phyloP scores from a whole-genome alignment of 2,797 vertebrate species.

The Pygocentrus nattereri region DNA sequence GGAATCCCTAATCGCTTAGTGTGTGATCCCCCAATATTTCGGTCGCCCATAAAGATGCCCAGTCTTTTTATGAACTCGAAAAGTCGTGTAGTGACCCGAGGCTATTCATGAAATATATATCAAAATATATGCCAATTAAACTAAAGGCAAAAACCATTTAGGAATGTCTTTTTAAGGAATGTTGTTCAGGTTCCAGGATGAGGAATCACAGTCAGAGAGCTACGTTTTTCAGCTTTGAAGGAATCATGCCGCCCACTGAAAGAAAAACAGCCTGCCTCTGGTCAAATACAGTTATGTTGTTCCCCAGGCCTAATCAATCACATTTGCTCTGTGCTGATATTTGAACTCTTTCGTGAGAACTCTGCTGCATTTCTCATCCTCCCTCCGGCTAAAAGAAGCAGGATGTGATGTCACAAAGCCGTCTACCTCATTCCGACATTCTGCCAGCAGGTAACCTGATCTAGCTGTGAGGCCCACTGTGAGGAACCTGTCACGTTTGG shows the following conservation, averaged over 20 bases:
- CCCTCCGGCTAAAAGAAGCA: constrained; percentile 24
- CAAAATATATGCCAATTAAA: no score
- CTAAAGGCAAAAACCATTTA: no score
- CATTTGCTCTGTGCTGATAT: constrained; percentile 18
- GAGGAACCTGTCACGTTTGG: constrained; percentile 52
- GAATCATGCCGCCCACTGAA: background rate
- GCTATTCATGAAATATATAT: no score
- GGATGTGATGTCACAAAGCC: constrained; percentile 39
- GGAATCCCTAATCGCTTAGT: no score
- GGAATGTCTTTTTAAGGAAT: no score
- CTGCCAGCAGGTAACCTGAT: constrained; percentile 56
- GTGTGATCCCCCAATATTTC: no score
- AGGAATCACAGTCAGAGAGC: background rate
- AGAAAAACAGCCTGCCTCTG: constrained; percentile 18
- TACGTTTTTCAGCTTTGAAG: background rate
- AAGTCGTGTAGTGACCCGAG: no score
- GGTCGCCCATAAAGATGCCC: no score
- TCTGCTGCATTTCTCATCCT: constrained; percentile 1
- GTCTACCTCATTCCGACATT: constrained; percentile 36
- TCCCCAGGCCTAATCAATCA: constrained; percentile 36
- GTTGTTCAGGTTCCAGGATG: background rate
- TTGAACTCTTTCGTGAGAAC: constrained; percentile 1
- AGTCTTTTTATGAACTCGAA: no score
- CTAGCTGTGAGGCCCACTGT: constrained; percentile 33
- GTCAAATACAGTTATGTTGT: constrained; percentile 23